phyloP scores from a whole-genome alignment of 1,140 invertebrate species.

The Leptestheria dahalacensis region DNA sequence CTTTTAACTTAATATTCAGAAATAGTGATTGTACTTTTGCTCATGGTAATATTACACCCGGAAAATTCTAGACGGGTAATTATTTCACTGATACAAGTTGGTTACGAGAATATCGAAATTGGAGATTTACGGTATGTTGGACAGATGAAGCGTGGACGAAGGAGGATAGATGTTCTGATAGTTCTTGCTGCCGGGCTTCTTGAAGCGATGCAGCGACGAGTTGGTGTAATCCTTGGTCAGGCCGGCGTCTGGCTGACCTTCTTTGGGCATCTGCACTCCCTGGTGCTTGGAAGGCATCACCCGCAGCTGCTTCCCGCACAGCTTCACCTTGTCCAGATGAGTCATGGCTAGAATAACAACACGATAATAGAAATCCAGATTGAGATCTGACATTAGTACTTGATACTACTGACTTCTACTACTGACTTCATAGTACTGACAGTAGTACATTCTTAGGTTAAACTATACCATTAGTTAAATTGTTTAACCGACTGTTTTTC shows the following conservation, averaged over 20 bases:
- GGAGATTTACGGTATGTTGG: constrained; percentile 90
- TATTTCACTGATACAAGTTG: no score
- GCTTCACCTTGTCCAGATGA: constrained; percentile 92
- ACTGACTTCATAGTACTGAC: no score
- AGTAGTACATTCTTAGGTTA: no score
- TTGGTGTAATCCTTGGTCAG: constrained; percentile 82
- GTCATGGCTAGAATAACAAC: constrained; percentile 63
- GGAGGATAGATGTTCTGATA: constrained; percentile 99
- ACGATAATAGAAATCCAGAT: constrained; percentile 2
- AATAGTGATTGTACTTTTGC: no score
- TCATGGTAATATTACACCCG: no score
- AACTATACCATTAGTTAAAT: no score
- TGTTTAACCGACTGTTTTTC: no score
- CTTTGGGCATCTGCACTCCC: constrained; percentile 95
- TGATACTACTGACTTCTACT: no score
- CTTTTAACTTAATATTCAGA: no score
- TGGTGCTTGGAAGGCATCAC: constrained; percentile 96
- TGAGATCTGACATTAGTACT: no score
- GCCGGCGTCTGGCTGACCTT: constrained; percentile 93
- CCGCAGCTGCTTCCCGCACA: constrained; percentile 90
- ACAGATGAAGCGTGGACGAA: constrained; percentile 91
- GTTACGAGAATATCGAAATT: no score
- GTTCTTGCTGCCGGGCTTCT: constrained; percentile 98
- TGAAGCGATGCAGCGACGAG: constrained; percentile 46
- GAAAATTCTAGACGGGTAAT: no score